phyloP scores from a whole-genome alignment of 1,140 invertebrate species.

The Eriocheir sinensis region DNA sequence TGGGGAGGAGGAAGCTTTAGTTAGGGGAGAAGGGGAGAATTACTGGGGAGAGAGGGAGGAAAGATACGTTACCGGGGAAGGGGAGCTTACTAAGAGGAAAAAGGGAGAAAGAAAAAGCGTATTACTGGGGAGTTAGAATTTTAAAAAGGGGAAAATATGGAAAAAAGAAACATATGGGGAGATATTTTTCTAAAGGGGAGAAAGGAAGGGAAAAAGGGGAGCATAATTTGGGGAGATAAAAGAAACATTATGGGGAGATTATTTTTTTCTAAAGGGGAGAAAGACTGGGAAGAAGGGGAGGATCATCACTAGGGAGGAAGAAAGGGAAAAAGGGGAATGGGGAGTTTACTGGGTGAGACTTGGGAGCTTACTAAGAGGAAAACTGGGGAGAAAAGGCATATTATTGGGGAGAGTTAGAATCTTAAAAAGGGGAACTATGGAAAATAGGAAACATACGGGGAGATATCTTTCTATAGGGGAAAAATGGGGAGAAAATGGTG shows the following conservation, averaged over 20 bases:
- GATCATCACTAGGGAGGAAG: too few species aligned
- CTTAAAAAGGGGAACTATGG: not conserved
- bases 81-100: not conserved
- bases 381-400: too few species aligned
- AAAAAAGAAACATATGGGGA: not conserved
- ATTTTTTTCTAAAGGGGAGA: too few species aligned
- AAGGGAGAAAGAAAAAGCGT: not conserved
- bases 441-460: not conserved
- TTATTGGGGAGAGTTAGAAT: not conserved
- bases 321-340: too few species aligned
- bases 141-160: not conserved
- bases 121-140: not conserved
- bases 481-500: not conserved
- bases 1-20: not conserved
- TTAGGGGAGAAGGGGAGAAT: not conserved
- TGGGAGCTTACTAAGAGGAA: too few species aligned
- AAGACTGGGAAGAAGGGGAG: too few species aligned
- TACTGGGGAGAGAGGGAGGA: not conserved
- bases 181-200: too few species aligned
- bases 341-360: too few species aligned
- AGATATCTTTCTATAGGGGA: not conserved
- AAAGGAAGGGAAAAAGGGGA: not conserved
- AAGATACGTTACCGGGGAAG: not conserved
- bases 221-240: too few species aligned
- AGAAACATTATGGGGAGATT: too few species aligned